Conservation (phyloP, 1,140 invertebrate species). For the Conopomorpha cramerella region DNA sequence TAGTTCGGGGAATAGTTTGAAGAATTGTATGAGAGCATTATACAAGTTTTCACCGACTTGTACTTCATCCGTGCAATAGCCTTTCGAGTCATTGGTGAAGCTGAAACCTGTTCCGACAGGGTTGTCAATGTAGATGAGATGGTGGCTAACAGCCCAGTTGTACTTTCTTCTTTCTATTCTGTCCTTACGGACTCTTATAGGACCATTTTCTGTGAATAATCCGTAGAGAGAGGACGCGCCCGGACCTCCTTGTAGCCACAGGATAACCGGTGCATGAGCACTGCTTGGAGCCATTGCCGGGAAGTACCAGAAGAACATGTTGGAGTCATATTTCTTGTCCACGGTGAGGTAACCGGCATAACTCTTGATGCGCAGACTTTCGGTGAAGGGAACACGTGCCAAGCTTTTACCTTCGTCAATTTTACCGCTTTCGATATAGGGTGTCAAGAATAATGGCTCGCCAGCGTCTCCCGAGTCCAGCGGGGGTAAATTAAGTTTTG, state of each 20-base stretch:
- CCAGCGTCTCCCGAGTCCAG: constrained; percentile 64
- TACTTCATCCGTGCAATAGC: constrained; percentile 68
- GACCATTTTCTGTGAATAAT: constrained; percentile 83
- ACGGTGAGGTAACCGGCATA: constrained; percentile 76
- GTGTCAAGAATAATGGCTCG: constrained; percentile 68
- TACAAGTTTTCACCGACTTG: constrained; percentile 72
- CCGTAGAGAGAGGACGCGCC: constrained; percentile 81
- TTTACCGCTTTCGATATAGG: constrained; percentile 65
- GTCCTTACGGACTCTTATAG: constrained; percentile 57
- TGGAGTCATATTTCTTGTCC: constrained; percentile 68
- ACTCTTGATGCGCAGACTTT: constrained; percentile 40
- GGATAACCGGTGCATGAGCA: constrained; percentile 65
- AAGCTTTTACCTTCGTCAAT: constrained; percentile 30
- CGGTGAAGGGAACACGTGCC: constrained; percentile 40
- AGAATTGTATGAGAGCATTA: constrained; percentile 71
- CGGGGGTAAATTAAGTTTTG: constrained; percentile 23
- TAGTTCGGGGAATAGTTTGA: constrained; percentile 72
- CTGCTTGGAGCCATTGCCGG: constrained; percentile 61
- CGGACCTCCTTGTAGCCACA: constrained; percentile 82
- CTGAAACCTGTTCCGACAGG: constrained; percentile 84
- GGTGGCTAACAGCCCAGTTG: constrained; percentile 76
- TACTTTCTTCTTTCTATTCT: constrained; percentile 63
- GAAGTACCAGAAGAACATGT: constrained; percentile 82
- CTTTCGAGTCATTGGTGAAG: constrained; percentile 67
- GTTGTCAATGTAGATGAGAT: constrained; percentile 85